Percentiles rank a stretch among this genome's conserved stretches.
Conservation (phyloP, 2,113 vertebrate species). For the Electrona antarctica region DNA sequence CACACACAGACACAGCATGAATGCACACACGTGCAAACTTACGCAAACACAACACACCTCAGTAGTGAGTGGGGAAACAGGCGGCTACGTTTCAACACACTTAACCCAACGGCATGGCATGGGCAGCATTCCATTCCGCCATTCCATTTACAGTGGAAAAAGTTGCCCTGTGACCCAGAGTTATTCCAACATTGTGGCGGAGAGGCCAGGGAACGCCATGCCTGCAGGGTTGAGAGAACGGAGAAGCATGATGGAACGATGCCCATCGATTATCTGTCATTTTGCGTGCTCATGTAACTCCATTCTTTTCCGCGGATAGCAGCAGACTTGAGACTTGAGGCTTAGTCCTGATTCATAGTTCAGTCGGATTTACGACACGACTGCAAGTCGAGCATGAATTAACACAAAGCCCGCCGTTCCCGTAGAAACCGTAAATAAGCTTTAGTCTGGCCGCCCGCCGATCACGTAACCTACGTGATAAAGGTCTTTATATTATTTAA, state of each 20-base stretch:
- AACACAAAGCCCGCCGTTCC: too few species aligned
- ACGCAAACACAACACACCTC: neutral
- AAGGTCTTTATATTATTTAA: too few species aligned
- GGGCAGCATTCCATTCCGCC: conserved; percentile 65
- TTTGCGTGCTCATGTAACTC: conserved; percentile 24
- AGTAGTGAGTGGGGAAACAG: neutral
- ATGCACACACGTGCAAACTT: too few species aligned
- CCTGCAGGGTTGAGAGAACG: conserved; percentile 28
- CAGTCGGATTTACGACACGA: too few species aligned
- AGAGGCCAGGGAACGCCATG: conserved; percentile 59
- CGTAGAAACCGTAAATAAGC: too few species aligned
- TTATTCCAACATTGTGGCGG: conserved; percentile 56
- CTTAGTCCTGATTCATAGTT: too few species aligned
- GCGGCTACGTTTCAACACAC: conserved; percentile 58
- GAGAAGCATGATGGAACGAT: conserved; percentile 37
- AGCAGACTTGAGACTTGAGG: neutral
- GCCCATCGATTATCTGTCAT: conserved; percentile 33
- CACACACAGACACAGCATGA: neutral
- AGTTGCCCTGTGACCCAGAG: conserved; percentile 63
- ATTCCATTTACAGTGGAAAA: conserved; percentile 73
- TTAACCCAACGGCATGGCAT: conserved; percentile 59
- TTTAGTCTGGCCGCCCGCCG: too few species aligned
- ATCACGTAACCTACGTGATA: too few species aligned
- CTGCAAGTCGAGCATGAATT: too few species aligned
- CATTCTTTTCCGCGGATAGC: conserved; percentile 1